A percentile compares a stretch with the other conserved stretches of the same genome.
These are phyloP conservation scores for Abscondita cerata DNA, from an alignment of 2,888 invertebrate genomes.

Conservation along the genomic window DNA sequence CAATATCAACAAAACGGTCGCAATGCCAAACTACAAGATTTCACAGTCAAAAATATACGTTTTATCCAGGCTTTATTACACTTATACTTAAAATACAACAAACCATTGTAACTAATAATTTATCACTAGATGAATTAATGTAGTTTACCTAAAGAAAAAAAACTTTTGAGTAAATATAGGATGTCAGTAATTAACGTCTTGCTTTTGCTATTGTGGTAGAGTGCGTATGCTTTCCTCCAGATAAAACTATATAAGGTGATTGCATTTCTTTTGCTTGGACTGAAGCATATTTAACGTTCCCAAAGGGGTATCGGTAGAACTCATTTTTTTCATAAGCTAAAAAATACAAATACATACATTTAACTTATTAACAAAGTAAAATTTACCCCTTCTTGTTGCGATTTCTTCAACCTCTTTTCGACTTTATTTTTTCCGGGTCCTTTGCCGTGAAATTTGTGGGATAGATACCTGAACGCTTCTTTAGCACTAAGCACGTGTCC, in stretches of 20 bases:
- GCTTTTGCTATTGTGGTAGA: slow-evolving; percentile 56
- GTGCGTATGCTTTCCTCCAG: slow-evolving; percentile 81
- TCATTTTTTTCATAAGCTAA: slow-evolving; percentile 95
- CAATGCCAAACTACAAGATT: too few relatives aligned
- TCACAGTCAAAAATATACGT: too few relatives aligned
- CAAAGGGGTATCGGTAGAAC: slow-evolving; percentile 96
- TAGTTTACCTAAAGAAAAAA: too few relatives aligned
- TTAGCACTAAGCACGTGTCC: slow-evolving; percentile 92
- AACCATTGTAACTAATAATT: too few relatives aligned
- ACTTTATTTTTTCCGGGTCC: slow-evolving; percentile 98
- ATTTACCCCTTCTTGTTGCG: slow-evolving; percentile 87
- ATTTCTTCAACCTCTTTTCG: slow-evolving; percentile 95
- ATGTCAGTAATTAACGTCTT: slow-evolving; percentile 28
- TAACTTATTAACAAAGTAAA: not conserved
- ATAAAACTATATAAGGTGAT: slow-evolving; percentile 90
- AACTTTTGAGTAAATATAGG: too few relatives aligned
- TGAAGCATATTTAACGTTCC: slow-evolving; percentile 93
- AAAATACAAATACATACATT: slow-evolving; percentile 33
- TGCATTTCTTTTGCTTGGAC: slow-evolving; percentile 96
- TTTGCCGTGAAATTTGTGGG: slow-evolving; percentile 99
- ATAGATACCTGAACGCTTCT: slow-evolving; percentile 95
- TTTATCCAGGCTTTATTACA: too few relatives aligned
- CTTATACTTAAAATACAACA: too few relatives aligned
- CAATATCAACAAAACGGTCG: too few relatives aligned
- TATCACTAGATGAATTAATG: too few relatives aligned